Base-by-base conservation (phyloP, 2,888 invertebrate genomes). In the Ophioninae sp. region DNA sequence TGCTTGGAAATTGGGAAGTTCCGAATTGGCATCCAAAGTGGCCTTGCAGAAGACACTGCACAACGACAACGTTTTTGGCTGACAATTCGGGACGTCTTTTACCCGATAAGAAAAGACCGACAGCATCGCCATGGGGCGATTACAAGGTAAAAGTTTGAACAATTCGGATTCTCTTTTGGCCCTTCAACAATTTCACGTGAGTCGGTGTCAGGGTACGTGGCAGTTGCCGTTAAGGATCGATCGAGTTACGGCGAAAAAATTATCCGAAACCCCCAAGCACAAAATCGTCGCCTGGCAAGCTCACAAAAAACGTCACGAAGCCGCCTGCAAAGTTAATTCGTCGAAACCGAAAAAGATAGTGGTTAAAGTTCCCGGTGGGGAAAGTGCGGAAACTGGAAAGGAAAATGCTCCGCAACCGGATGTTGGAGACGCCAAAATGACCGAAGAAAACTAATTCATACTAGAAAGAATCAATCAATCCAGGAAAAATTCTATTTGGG, bases 1-100 rank as follows among this genome's bases (percentile, higher is more conserved):
- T 87, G 85, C 86, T 91, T 69, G 85, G 87, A 85, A 90, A 90
- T 85, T 91, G 90, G 90, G 88, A 90, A 85, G 87, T 90, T 75
- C 88, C 90, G 50, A 89, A 88, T 62, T 90, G 89, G 90, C 88
- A 91, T 85, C 87, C 89, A 2, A 85, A 85, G 59, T 87, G 88
- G 88, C 90, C 90, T 13, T 84, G 84, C 44, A 83, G 67, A 57
- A 88, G 75, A 76, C 90, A 90, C 77, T 89, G 89, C 82, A 81
- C 56, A 37, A 83, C 81, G 78, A 89, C 91, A 30, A 86, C 81
- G 79, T 88, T 89, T 83, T 80, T 87, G 72, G 88, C 88, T 21
- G 86, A 90, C 73, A 82, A 83, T 74, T 88, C 86, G 41, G 90
- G 90, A 73, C 88, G 85, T 20, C 70, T 90, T 69, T 85, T 89